Percentiles rank a stretch among this genome's conserved stretches.
These are phyloP conservation scores for Leptestheria dahalacensis DNA, from an alignment of 1,140 invertebrate species.

Conservation along the genomic window DNA sequence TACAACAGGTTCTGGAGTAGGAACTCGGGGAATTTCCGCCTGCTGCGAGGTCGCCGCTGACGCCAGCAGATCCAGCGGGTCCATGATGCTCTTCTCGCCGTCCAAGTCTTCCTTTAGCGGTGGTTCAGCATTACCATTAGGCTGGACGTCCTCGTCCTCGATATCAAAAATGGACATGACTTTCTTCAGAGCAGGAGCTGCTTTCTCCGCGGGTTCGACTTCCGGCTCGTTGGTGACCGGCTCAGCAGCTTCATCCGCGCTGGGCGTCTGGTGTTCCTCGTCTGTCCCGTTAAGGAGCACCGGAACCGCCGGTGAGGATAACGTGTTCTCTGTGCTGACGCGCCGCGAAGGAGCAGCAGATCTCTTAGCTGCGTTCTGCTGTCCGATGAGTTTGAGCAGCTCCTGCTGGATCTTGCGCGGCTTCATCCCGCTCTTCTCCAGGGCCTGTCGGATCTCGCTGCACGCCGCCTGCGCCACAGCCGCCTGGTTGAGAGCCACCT, in stretches of 20 bases:
- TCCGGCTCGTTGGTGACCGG: background rate
- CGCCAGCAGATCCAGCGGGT: constrained; percentile 10
- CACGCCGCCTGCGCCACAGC: constrained; percentile 1
- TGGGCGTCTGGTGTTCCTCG: background rate
- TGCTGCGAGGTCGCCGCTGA: constrained; percentile 13
- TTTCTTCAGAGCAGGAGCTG: background rate
- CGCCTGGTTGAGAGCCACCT: constrained; percentile 2
- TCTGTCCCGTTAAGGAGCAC: background rate
- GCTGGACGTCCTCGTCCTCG: constrained; percentile 13
- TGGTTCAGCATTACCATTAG: background rate
- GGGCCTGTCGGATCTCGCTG: constrained; percentile 1
- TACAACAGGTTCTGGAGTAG: background rate
- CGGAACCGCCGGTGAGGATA: background rate
- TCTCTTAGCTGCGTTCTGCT: constrained; percentile 13
- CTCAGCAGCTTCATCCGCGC: background rate
- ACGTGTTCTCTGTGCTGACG: constrained; percentile 7
- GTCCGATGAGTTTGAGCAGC: constrained; percentile 11
- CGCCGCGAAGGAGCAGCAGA: constrained; percentile 6
- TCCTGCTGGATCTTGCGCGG: constrained; percentile 14
- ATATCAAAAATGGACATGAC: constrained; percentile 16
- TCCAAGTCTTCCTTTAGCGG: background rate
- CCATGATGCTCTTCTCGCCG: background rate
- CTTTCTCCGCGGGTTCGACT: background rate
- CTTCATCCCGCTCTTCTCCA: constrained; percentile 8
- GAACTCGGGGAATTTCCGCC: background rate